Conservation (phyloP, 2,888 invertebrate species). For the Spilosoma lubricipeda region DNA sequence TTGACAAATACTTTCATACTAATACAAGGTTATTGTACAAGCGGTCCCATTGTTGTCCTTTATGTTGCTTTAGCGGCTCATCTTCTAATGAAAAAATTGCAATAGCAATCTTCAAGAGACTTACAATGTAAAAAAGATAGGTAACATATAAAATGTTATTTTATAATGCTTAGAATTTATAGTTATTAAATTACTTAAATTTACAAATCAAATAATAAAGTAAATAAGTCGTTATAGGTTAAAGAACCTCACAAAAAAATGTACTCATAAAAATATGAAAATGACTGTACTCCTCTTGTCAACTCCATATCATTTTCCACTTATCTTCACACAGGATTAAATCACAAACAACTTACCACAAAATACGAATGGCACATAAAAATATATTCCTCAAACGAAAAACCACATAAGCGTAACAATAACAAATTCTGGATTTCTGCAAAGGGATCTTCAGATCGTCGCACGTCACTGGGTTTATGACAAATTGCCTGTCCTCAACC, state of each 20-base stretch:
- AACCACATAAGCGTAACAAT: constrained; percentile 70
- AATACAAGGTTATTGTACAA: background rate
- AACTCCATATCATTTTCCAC: constrained; percentile 16
- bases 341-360: constrained; percentile 23
- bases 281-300: background rate
- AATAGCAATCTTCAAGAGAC: no score
- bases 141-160: background rate
- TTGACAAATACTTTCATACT: background rate
- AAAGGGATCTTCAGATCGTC: constrained; percentile 70
- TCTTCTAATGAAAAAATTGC: background rate
- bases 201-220: background rate
- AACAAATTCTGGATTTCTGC: constrained; percentile 59
- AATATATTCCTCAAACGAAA: constrained; percentile 29
- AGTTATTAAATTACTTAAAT: background rate
- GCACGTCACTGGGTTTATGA: constrained; percentile 76
- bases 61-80: background rate
- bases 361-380: constrained; percentile 25
- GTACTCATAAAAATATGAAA: background rate
- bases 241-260: background rate
- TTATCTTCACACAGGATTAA: constrained; percentile 20
- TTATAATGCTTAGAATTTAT: background rate
- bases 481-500: constrained; percentile 82
- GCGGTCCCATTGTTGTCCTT: background rate
- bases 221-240: background rate
- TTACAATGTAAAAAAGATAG: background rate